These are phyloP conservation scores for Macrochelys suwanniensis DNA, from an alignment of 2,797 vertebrate genomes.

Conservation along the genomic window DNA sequence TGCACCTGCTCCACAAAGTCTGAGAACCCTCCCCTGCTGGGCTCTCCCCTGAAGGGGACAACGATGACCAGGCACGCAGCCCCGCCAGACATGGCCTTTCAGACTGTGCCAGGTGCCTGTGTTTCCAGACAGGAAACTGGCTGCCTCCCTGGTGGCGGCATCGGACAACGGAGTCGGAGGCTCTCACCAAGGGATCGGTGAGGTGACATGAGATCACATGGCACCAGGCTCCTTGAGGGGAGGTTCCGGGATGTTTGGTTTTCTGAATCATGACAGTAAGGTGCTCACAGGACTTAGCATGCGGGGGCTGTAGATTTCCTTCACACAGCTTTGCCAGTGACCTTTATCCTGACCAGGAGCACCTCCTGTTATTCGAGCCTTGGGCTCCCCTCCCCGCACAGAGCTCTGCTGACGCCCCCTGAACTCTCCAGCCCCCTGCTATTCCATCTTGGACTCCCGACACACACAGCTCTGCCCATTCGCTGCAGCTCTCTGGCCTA, in stretches of 20 bases:
- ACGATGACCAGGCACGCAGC: neutral
- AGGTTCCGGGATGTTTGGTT: neutral
- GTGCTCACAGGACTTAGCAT: fast-evolving
- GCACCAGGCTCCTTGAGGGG: neutral
- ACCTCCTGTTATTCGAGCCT: neutral
- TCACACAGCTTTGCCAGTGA: neutral
- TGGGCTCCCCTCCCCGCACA: neutral
- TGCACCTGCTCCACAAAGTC: neutral
- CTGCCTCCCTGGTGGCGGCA: neutral
- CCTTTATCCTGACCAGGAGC: neutral
- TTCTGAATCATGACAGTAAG: neutral
- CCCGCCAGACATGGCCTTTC: fast-evolving
- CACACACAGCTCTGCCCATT: fast-evolving
- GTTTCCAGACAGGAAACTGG: neutral
- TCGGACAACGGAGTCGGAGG: fast-evolving
- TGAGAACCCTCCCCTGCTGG: neutral
- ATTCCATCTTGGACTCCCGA: neutral
- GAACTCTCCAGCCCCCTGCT: no score
- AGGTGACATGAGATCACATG: no score
- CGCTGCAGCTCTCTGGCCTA: neutral
- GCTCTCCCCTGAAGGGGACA: neutral
- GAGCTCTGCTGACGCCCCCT: neutral
- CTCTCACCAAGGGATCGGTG: neutral
- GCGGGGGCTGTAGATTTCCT: neutral
- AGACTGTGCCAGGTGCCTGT: neutral